These are phyloP conservation scores for Danio tinwini DNA, from an alignment of 2,797 vertebrate species.

Conservation along the genomic window DNA sequence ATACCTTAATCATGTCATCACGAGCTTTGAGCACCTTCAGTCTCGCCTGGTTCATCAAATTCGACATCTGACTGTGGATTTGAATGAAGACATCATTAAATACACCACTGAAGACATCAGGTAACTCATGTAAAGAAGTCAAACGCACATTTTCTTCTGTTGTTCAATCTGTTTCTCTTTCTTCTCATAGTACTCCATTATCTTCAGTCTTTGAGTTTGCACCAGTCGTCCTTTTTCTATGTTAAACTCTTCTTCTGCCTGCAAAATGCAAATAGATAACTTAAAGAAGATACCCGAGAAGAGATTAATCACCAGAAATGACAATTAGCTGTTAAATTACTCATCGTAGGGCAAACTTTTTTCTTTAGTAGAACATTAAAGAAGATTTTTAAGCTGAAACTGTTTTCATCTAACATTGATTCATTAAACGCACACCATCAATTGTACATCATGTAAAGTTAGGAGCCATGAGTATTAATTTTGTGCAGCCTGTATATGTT, in stretches of 20 bases:
- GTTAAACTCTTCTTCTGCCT: conserved; percentile 99
- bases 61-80: conserved; percentile 92
- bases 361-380: too few species aligned
- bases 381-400: too few species aligned
- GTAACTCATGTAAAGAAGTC: conserved; percentile 31
- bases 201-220: conserved; percentile 97
- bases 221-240: conserved; percentile 98
- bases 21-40: conserved; percentile 96
- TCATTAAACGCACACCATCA: too few species aligned
- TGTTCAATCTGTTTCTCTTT: conserved; percentile 99
- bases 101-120: neutral
- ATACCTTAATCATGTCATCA: conserved; percentile 94
- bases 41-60: conserved; percentile 98
- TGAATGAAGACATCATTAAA: neutral
- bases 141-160: conserved; percentile 97
- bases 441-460: too few species aligned
- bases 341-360: too few species aligned
- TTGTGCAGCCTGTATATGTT: too few species aligned
- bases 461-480: too few species aligned
- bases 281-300: neutral
- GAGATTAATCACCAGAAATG: too few species aligned
- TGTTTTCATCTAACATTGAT: too few species aligned
- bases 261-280: conserved; percentile 46
- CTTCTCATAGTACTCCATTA: conserved; percentile 99
- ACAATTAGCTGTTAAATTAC: too few species aligned